Evolutionary conservation across 2,113 vertebrate genomes (phyloP).

Genomic region (Saimiri boliviensis): DNA sequence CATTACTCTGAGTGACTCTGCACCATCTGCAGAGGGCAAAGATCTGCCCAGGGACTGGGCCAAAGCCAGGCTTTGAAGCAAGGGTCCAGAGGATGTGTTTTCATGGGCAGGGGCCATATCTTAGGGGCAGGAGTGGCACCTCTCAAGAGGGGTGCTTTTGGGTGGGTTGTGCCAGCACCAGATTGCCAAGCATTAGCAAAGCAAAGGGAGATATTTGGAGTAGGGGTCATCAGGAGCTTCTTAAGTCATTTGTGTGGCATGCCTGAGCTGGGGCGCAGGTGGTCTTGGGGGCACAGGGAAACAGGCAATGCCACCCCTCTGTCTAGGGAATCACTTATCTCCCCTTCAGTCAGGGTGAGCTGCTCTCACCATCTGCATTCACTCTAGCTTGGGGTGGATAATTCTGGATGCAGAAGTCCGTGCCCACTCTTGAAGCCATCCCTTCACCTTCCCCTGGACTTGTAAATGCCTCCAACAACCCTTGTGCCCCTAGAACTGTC

Average conservation of each 20-base stretch:
- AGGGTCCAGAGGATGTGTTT: neutral
- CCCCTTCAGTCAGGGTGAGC: neutral
- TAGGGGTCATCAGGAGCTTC: neutral
- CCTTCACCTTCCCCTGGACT: neutral
- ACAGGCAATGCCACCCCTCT: neutral
- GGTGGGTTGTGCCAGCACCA: neutral
- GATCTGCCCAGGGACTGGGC: neutral
- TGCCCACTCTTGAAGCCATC: neutral
- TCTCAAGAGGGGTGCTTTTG: neutral
- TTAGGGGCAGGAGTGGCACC: neutral
- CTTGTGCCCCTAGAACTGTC: neutral
- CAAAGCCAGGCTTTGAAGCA: neutral
- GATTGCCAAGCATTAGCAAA: neutral
- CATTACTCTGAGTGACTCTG: neutral
- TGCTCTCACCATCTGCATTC: neutral
- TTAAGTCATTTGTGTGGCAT: neutral
- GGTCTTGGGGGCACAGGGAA: neutral
- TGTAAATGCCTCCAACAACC: accelerated
- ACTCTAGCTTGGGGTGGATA: neutral
- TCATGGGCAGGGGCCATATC: neutral
- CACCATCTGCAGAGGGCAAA: neutral
- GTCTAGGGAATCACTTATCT: neutral
- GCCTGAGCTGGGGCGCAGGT: neutral
- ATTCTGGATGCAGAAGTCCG: neutral
- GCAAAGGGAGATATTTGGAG: neutral